Percentiles rank a stretch among this genome's conserved stretches.
phyloP scores from a whole-genome alignment of 92 coral and sea anemone species.

The Plumapathes pennacea region DNA sequence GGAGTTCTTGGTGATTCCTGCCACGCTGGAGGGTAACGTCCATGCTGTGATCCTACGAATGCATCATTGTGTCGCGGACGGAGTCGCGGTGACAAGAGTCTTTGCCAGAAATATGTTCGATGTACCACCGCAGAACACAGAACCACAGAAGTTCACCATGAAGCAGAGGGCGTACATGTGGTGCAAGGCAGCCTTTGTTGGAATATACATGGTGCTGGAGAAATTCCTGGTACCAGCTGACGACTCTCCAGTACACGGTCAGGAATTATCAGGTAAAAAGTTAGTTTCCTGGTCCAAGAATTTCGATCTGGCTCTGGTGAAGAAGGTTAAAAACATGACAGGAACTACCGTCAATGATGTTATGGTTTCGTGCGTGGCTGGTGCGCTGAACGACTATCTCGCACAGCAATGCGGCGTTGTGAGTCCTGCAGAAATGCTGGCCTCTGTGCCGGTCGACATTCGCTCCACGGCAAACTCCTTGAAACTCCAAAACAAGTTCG shows the following conservation, averaged over 20 bases:
- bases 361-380: conserved; percentile 91
- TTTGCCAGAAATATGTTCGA: conserved; percentile 88
- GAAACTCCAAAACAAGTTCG: conserved; percentile 80
- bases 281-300: conserved; percentile 86
- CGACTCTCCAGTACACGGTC: conserved; percentile 78
- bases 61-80: conserved; percentile 96
- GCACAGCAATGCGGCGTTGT: conserved; percentile 18
- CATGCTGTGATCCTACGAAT: conserved; percentile 79
- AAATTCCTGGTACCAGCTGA: conserved; percentile 70
- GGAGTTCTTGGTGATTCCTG: conserved; percentile 89
- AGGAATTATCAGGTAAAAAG: conserved; percentile 77
- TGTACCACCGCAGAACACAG: conserved; percentile 68
- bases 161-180: conserved; percentile 91
- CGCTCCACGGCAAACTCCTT: conserved; percentile 74
- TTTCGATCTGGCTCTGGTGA: conserved; percentile 76
- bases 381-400: conserved; percentile 83
- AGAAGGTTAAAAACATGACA: conserved; percentile 68
- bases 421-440: conserved; percentile 86
- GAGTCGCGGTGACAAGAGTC: conserved; percentile 82
- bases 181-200: conserved; percentile 85
- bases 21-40: conserved; percentile 59
- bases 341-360: conserved; percentile 97
- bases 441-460: conserved; percentile 90
- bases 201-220: conserved; percentile 66
- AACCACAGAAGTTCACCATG: conserved; percentile 81